These are phyloP conservation scores for Spinus olivaceus DNA, from an alignment of 2,797 vertebrate genomes.

Conservation along the genomic window DNA sequence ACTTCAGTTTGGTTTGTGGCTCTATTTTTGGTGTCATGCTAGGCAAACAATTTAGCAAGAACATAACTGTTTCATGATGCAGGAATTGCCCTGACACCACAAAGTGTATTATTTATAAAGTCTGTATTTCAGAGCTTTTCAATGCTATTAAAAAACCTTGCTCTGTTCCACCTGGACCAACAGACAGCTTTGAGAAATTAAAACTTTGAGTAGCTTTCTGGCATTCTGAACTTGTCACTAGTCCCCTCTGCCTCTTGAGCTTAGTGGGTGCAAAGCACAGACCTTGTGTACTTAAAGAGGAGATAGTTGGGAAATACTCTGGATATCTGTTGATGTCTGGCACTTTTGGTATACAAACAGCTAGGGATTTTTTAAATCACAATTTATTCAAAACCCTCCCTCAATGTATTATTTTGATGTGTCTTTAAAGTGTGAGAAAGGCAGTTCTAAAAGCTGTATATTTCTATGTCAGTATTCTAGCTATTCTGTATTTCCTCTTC, in stretches of 20 bases:
- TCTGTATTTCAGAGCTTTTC: not conserved
- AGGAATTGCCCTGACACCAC: not conserved
- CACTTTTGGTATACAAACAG: not conserved
- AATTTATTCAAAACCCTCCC: not conserved
- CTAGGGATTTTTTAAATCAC: not conserved
- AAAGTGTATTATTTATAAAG: not conserved
- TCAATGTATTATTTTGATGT: not conserved
- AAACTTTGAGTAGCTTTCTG: not conserved
- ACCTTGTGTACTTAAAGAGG: not conserved
- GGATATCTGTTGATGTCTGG: not conserved
- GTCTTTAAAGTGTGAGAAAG: not conserved
- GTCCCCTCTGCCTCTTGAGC: not conserved
- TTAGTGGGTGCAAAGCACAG: not conserved
- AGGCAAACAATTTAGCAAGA: not conserved
- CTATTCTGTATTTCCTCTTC: not conserved
- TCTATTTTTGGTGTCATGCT: not conserved
- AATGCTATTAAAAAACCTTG: fast-evolving
- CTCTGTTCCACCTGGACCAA: not conserved
- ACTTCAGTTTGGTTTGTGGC: not conserved
- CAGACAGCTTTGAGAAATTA: not conserved
- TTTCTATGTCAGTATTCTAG: not conserved
- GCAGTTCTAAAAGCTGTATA: not conserved
- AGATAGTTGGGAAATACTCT: not conserved
- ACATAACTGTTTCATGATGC: not conserved
- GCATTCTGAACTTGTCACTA: fast-evolving